Evolutionary conservation across 2,797 vertebrate genomes (phyloP).

Genomic region (Urophycis tenuis): DNA sequence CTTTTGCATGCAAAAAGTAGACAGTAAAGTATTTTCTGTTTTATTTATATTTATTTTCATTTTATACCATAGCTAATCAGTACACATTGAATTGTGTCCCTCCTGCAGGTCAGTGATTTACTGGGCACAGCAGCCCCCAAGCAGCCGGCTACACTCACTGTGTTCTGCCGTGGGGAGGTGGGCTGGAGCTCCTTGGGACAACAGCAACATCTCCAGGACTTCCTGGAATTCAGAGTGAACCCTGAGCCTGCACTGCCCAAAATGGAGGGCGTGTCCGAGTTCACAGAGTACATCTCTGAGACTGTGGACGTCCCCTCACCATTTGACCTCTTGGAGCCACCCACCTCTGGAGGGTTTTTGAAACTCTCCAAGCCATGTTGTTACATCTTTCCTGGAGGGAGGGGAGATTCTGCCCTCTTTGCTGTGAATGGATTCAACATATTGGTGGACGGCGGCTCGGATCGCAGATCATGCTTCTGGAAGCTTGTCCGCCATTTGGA

Average conservation of each 20-base stretch:
- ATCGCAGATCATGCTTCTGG: slow-evolving; percentile 97
- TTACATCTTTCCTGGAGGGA: slow-evolving; percentile 96
- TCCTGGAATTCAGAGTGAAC: slow-evolving; percentile 85
- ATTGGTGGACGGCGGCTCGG: slow-evolving; percentile 93
- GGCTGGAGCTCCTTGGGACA: slow-evolving; percentile 87
- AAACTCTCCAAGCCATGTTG: slow-evolving; percentile 98
- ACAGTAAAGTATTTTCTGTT: too few relatives aligned
- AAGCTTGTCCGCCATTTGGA: slow-evolving; percentile 96
- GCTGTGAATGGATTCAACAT: slow-evolving; percentile 98
- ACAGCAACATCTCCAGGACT: slow-evolving; percentile 68
- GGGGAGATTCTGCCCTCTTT: slow-evolving; percentile 96
- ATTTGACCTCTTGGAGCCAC: slow-evolving; percentile 94
- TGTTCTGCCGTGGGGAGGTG: slow-evolving; percentile 87
- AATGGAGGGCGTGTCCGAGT: slow-evolving; percentile 96
- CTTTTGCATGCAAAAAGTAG: too few relatives aligned
- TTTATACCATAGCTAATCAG: slow-evolving; percentile 24
- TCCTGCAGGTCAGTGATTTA: slow-evolving; percentile 78
- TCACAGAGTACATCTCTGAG: slow-evolving; percentile 96
- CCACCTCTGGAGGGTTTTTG: slow-evolving; percentile 94
- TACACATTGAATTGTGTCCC: slow-evolving; percentile 43
- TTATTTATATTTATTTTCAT: not conserved
- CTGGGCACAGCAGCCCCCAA: slow-evolving; percentile 79
- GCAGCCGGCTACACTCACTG: slow-evolving; percentile 83
- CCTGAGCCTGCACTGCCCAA: slow-evolving; percentile 81
- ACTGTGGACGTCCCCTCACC: slow-evolving; percentile 96